These are phyloP conservation scores for Neosilurus mollespiculum DNA, from an alignment of 2,797 vertebrate genomes.

Conservation along the genomic window DNA sequence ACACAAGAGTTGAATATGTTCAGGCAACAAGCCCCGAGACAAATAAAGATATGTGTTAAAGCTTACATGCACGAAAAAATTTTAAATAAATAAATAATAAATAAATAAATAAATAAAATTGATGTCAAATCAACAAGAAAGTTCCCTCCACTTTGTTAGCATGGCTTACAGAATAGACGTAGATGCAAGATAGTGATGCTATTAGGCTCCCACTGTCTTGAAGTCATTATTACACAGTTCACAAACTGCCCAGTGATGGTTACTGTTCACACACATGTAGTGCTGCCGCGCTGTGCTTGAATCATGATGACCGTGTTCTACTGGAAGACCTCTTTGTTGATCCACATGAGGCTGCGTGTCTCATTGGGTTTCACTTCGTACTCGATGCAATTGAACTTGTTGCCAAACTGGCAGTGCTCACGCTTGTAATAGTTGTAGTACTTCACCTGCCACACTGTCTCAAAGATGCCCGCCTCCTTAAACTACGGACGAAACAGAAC, in stretches of 20 bases:
- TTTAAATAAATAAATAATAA: too few species aligned
- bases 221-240: background rate
- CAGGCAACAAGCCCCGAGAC: background rate
- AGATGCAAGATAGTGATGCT: background rate
- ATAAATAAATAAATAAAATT: background rate
- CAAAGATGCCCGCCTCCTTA: slow-evolving; percentile 87
- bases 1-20: background rate
- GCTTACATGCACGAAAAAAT: slow-evolving; percentile 5
- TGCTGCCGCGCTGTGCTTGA: slow-evolving; percentile 37
- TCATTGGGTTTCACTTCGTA: slow-evolving; percentile 98
- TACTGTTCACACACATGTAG: slow-evolving; percentile 40
- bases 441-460: slow-evolving; percentile 98
- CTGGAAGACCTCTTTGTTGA: slow-evolving; percentile 95
- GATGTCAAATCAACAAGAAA: background rate
- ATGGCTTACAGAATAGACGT: background rate
- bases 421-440: slow-evolving; percentile 99
- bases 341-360: slow-evolving; percentile 98
- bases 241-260: slow-evolving; percentile 46
- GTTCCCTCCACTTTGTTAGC: background rate
- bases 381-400: slow-evolving; percentile 91
- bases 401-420: slow-evolving; percentile 96
- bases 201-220: background rate
- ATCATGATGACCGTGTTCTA: slow-evolving; percentile 51
- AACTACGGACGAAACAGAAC: slow-evolving; percentile 66
- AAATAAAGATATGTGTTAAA: slow-evolving; percentile 15